phyloP scores from a whole-genome alignment of 2,888 invertebrate genomes.

The Drosophila stalkeri region DNA sequence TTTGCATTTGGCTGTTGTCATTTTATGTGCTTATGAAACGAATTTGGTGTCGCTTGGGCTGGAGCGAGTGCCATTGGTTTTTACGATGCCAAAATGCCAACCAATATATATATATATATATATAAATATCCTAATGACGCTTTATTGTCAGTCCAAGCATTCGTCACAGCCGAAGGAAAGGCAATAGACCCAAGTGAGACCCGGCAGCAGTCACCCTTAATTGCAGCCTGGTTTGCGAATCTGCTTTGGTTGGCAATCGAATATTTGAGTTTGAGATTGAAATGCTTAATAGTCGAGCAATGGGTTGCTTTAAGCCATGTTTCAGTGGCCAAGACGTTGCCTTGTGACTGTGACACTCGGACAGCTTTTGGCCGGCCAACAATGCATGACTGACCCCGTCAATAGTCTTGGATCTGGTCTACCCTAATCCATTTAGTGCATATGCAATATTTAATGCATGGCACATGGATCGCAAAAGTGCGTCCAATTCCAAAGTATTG shows the following conservation, averaged over 20 bases:
- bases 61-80: conserved; percentile 59
- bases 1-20: conserved; percentile 71
- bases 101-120: too few species aligned
- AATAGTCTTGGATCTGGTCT: conserved; percentile 48
- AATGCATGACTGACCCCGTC: conserved; percentile 80
- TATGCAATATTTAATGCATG: conserved; percentile 78
- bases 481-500: conserved; percentile 68
- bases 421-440: conserved; percentile 70
- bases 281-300: conserved; percentile 17
- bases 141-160: conserved; percentile 61
- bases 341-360: conserved; percentile 52
- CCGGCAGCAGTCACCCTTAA: conserved; percentile 52
- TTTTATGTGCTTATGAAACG: conserved; percentile 80
- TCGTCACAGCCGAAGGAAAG: conserved; percentile 73
- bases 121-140: conserved; percentile 72
- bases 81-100: conserved; percentile 66
- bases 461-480: conserved; percentile 58
- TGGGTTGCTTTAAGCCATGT: conserved; percentile 16
- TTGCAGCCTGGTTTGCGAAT: conserved; percentile 23
- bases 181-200: conserved; percentile 16
- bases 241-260: too few species aligned
- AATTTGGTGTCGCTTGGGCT: conserved; percentile 69
- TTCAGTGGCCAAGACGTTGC: conserved; percentile 24
- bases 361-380: conserved; percentile 78
- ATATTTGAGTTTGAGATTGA: background rate